Percentiles rank a stretch among this genome's conserved stretches.
Conservation (phyloP, 1,140 invertebrate species). For the Hydropsyche tenuis region DNA sequence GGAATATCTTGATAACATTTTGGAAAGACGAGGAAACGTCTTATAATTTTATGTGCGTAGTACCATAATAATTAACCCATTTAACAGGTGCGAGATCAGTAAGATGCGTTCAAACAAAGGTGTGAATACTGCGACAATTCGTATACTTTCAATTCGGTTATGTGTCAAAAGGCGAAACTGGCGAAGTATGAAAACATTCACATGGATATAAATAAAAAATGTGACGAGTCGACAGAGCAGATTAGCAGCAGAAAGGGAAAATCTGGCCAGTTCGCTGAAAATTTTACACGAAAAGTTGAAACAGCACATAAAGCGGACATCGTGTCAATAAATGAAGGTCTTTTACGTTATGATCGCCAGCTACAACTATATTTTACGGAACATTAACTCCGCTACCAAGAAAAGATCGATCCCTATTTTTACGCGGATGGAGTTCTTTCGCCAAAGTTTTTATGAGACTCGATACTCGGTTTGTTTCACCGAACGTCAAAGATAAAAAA, state of each 20-base stretch:
- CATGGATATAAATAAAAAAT: background rate
- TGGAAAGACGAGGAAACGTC: background rate
- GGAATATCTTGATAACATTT: constrained; percentile 1
- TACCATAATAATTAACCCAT: background rate
- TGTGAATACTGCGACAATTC: background rate
- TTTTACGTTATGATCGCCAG: constrained; percentile 10
- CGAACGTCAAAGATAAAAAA: too few relatives aligned
- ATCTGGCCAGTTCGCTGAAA: background rate
- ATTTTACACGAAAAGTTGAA: background rate
- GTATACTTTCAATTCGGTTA: background rate
- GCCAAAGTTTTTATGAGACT: constrained; percentile 12
- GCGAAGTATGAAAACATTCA: background rate
- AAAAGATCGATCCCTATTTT: background rate
- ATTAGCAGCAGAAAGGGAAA: background rate
- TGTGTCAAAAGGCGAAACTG: background rate
- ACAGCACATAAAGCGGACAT: background rate
- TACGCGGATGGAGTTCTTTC: background rate
- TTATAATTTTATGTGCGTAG: background rate
- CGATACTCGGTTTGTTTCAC: too few relatives aligned
- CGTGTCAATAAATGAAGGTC: background rate
- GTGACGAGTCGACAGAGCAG: background rate
- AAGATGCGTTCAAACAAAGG: background rate
- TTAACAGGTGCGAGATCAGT: background rate
- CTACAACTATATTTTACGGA: constrained; percentile 23
- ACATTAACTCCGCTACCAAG: constrained; percentile 2